Evolutionary conservation across 2,888 invertebrate genomes (phyloP).

Genomic region (Quadroppia sp.): DNA sequence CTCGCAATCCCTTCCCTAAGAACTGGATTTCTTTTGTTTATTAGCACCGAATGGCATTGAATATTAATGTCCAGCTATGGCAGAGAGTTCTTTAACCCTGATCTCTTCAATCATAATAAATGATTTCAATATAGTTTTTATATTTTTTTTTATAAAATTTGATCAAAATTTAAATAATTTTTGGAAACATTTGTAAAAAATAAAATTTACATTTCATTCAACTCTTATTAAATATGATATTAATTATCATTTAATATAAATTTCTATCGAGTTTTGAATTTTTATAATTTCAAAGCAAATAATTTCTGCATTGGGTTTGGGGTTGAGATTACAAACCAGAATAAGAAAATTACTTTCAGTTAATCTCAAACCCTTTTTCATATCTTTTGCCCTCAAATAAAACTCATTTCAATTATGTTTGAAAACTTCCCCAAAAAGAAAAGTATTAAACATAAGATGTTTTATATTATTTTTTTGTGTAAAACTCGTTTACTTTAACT

Average conservation of each 20-base stretch:
- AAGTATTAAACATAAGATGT: not conserved
- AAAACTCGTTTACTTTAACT: not conserved
- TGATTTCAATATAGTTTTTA: too few species aligned
- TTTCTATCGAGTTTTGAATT: not conserved
- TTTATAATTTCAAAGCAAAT: not conserved
- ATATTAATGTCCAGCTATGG: not conserved
- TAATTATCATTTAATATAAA: conserved; percentile 9
- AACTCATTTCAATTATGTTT: not conserved
- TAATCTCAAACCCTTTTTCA: too few species aligned
- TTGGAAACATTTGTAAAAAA: too few species aligned
- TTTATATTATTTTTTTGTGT: not conserved
- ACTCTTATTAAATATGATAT: too few species aligned
- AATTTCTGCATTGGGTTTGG: not conserved
- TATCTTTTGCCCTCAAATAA: not conserved
- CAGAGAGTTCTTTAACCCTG: too few species aligned
- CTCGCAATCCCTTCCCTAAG: not conserved
- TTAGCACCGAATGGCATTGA: conserved; percentile 13
- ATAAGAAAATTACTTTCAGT: too few species aligned
- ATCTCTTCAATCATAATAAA: too few species aligned
- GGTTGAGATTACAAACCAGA: not conserved
- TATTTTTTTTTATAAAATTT: too few species aligned
- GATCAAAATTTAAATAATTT: too few species aligned
- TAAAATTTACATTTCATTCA: too few species aligned
- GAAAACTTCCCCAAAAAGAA: not conserved
- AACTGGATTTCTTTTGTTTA: not conserved